These are phyloP conservation scores for Polyergus mexicanus DNA, from an alignment of 1,140 invertebrate genomes.

Conservation along the genomic window DNA sequence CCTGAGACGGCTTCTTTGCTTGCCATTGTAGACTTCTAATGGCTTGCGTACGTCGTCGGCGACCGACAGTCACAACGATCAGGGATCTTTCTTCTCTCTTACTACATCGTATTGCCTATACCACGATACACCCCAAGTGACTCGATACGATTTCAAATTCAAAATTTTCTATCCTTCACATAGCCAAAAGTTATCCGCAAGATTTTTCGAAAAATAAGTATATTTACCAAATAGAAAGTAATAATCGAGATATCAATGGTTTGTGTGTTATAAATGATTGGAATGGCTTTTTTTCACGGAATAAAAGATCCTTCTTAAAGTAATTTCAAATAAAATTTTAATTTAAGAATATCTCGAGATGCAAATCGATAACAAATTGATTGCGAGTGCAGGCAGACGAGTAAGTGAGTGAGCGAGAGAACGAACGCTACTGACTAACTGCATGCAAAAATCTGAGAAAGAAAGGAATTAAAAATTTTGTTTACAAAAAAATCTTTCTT, in stretches of 20 bases:
- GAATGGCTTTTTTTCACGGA: not conserved
- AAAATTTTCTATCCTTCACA: not conserved
- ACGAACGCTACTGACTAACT: not conserved
- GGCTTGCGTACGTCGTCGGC: constrained; percentile 7
- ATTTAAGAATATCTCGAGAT: not conserved
- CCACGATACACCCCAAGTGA: no score
- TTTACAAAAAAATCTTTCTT: not conserved
- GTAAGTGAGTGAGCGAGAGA: no score
- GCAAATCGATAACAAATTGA: not conserved
- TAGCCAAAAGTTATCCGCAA: not conserved
- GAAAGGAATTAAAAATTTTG: not conserved
- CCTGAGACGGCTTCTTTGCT: constrained; percentile 14
- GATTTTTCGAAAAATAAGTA: not conserved
- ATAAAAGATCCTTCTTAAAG: not conserved
- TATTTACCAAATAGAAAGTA: not conserved
- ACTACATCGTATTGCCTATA: not conserved
- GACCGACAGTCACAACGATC: constrained; percentile 38
- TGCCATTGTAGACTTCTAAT: constrained; percentile 20
- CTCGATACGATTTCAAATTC: not conserved
- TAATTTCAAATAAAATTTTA: not conserved
- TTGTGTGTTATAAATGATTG: not conserved
- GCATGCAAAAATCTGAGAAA: not conserved
- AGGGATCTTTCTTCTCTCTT: constrained; percentile 26
- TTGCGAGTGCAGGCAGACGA: no score
- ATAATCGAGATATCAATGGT: not conserved